Percentiles rank a stretch among this genome's conserved stretches.
Evolutionary conservation across 2,888 invertebrate species (phyloP).

Genomic region (Pteria penguin): DNA sequence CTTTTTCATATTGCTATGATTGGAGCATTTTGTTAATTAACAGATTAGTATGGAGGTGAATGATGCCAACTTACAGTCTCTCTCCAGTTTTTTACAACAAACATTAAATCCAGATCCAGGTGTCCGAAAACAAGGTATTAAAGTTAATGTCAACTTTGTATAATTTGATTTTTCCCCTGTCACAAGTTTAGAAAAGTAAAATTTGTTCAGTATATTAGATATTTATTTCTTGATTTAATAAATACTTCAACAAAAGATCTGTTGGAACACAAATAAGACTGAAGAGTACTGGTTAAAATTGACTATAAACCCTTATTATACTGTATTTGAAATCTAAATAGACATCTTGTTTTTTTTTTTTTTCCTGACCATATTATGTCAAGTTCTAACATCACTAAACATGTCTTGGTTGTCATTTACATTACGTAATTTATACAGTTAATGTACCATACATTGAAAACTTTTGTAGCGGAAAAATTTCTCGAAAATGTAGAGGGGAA

Average conservation of each 20-base stretch:
- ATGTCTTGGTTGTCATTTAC: background rate
- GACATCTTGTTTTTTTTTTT: background rate
- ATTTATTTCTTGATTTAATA: no score
- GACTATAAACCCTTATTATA: no score
- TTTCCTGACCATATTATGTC: background rate
- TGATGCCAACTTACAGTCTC: slow-evolving; percentile 88
- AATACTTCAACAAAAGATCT: no score
- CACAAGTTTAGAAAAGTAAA: no score
- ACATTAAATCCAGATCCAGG: slow-evolving; percentile 92
- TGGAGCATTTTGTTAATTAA: no score
- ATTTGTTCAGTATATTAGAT: no score
- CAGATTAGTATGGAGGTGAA: slow-evolving; percentile 94
- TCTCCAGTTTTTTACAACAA: slow-evolving; percentile 91
- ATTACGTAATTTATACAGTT: background rate
- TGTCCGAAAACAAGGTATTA: slow-evolving; percentile 88
- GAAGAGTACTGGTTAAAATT: no score
- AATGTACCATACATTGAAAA: no score
- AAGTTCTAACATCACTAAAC: background rate
- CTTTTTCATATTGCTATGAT: no score
- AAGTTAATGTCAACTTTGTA: background rate
- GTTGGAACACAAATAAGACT: no score
- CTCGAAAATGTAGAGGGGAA: slow-evolving; percentile 93
- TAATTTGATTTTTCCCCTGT: background rate
- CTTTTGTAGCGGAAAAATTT: slow-evolving; percentile 91
- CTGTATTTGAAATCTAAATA: no score